Conservation (phyloP, 2,113 vertebrate species). For the Uria lomvia region DNA sequence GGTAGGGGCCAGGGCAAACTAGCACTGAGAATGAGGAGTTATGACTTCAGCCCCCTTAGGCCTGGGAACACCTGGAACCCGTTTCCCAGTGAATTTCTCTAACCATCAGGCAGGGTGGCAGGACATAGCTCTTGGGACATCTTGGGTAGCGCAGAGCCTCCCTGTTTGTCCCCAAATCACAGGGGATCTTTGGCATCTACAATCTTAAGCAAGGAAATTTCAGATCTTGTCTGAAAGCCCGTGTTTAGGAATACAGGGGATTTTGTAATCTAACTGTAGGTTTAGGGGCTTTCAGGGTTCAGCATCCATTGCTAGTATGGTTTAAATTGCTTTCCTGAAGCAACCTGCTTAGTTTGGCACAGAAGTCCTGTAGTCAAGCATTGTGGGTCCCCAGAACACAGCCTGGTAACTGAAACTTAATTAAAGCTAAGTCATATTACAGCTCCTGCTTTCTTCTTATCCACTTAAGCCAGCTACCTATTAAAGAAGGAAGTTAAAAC, state of each 20-base stretch:
- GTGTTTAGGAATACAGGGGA: not conserved
- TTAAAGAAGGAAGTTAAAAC: not conserved
- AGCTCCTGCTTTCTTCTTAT: not conserved
- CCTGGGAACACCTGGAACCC: not conserved
- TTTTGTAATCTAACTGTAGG: not conserved
- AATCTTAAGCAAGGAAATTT: not conserved
- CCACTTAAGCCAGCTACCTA: not conserved
- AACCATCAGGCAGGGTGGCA: not conserved
- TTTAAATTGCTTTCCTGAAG: not conserved
- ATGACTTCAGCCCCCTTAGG: not conserved
- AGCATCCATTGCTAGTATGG: not conserved
- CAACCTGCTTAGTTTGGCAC: not conserved
- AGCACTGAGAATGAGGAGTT: not conserved
- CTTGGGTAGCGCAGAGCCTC: not conserved
- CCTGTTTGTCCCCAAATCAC: rapidly evolving
- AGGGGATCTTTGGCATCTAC: not conserved
- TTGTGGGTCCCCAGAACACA: not conserved
- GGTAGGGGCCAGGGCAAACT: not conserved
- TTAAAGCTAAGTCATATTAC: not conserved
- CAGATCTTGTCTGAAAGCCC: not conserved
- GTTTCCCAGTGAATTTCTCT: not conserved
- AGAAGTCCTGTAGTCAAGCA: not conserved
- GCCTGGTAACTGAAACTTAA: not conserved
- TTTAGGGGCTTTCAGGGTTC: not conserved
- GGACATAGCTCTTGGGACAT: not conserved